Conservation (phyloP, 2,113 vertebrate species). For the Tauraco erythrolophus region DNA sequence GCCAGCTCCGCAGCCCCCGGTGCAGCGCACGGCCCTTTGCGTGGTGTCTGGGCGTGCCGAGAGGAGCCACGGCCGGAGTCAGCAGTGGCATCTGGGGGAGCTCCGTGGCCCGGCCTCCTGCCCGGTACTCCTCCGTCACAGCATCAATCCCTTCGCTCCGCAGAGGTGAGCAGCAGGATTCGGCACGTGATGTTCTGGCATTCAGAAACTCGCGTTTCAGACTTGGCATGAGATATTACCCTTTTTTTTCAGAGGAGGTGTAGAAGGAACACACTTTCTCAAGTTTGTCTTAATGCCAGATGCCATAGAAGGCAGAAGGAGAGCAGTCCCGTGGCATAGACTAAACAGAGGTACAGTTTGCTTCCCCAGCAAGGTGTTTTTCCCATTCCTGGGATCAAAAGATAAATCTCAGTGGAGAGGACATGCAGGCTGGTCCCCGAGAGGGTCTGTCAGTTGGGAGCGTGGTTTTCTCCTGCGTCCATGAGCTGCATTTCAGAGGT, state of each 20-base stretch:
- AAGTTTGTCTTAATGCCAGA: neutral
- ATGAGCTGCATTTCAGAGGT: neutral
- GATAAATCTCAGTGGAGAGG: neutral
- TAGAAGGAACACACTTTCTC: neutral
- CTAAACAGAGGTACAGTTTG: neutral
- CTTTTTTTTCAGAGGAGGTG: neutral
- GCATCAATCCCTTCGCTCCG: fast-evolving
- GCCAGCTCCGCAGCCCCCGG: neutral
- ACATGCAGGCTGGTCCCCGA: neutral
- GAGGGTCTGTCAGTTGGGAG: neutral
- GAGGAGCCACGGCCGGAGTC: neutral
- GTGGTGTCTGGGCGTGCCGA: fast-evolving
- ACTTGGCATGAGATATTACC: neutral
- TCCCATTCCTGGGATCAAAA: neutral
- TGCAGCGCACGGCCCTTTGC: neutral
- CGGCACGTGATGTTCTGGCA: neutral
- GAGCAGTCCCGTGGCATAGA: neutral
- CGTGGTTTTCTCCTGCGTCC: fast-evolving
- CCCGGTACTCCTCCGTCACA: fast-evolving
- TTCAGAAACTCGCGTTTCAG: neutral
- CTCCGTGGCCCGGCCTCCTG: neutral
- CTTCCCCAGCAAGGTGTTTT: fast-evolving
- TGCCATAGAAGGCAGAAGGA: neutral
- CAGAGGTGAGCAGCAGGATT: neutral
- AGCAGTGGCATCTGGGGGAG: neutral